Evolutionary conservation across 2,797 vertebrate species (phyloP).

Genomic region (Girardinus metallicus): DNA sequence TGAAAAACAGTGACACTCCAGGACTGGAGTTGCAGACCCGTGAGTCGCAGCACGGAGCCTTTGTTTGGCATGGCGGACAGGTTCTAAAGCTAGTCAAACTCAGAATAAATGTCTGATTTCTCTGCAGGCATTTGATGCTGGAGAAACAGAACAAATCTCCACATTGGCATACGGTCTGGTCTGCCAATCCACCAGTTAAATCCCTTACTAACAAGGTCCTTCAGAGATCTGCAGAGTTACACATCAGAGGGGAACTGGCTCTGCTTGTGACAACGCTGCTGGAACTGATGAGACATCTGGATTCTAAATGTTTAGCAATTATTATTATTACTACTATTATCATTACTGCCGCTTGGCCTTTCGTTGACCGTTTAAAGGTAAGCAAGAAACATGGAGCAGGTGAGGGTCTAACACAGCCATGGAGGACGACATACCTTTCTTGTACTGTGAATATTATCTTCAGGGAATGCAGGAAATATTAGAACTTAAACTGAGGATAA

Average conservation of each 20-base stretch:
- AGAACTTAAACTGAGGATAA: neutral
- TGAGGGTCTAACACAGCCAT: too few species aligned
- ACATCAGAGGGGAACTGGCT: neutral
- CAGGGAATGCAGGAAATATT: neutral
- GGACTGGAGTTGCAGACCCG: too few species aligned
- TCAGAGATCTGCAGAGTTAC: too few species aligned
- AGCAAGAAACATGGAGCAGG: neutral
- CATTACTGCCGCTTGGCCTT: conserved; percentile 1
- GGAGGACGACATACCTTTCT: neutral
- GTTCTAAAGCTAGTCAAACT: too few species aligned
- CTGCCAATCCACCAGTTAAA: too few species aligned
- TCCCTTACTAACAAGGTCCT: too few species aligned
- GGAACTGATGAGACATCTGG: conserved; percentile 20
- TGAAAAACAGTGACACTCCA: too few species aligned
- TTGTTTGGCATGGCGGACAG: too few species aligned
- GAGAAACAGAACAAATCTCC: too few species aligned
- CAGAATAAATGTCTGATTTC: too few species aligned
- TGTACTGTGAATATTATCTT: neutral
- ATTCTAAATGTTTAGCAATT: conserved; percentile 13
- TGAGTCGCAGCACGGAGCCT: too few species aligned
- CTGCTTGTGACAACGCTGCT: conserved; percentile 1
- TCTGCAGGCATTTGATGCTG: too few species aligned
- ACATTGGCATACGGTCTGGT: conserved; percentile 28
- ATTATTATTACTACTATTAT: neutral
- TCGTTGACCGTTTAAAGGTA: conserved; percentile 3